Conservation (phyloP, 2,797 vertebrate species). For the Danio kyathit region DNA sequence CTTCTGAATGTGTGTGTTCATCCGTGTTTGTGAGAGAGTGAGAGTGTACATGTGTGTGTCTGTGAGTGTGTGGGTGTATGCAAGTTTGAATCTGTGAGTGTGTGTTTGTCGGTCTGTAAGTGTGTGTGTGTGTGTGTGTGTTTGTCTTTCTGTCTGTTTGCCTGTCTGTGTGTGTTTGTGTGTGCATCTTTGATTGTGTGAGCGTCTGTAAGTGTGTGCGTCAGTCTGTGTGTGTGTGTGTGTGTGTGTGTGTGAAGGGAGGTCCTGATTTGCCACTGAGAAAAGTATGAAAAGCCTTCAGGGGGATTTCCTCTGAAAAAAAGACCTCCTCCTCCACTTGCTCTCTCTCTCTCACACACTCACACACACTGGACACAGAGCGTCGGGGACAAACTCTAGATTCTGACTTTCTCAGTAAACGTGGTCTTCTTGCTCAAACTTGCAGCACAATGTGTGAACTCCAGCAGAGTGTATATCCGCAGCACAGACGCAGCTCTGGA, state of each 20-base stretch:
- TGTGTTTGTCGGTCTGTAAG: too few relatives aligned
- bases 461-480: neutral
- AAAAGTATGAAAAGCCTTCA: constrained; percentile 79
- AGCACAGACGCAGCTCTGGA: constrained; percentile 42
- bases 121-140: too few relatives aligned
- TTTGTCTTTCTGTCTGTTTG: too few relatives aligned
- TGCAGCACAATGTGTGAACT: constrained; percentile 63
- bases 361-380: constrained; percentile 47
- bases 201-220: neutral
- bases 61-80: too few relatives aligned
- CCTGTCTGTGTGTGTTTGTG: neutral
- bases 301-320: constrained; percentile 85
- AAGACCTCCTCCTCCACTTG: constrained; percentile 67
- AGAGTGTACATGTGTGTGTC: too few relatives aligned
- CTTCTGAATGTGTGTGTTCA: too few relatives aligned
- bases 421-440: constrained; percentile 48
- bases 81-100: too few relatives aligned
- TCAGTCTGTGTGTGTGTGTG: constrained; percentile 28
- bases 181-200: neutral
- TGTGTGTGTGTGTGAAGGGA: constrained; percentile 53
- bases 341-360: constrained; percentile 58
- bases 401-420: constrained; percentile 50
- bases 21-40: too few relatives aligned
- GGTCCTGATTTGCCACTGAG: constrained; percentile 64
- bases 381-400: constrained; percentile 71